These are phyloP conservation scores for Scelioninae gen. 2 DNA, from an alignment of 2,888 invertebrate species.

Conservation along the genomic window DNA sequence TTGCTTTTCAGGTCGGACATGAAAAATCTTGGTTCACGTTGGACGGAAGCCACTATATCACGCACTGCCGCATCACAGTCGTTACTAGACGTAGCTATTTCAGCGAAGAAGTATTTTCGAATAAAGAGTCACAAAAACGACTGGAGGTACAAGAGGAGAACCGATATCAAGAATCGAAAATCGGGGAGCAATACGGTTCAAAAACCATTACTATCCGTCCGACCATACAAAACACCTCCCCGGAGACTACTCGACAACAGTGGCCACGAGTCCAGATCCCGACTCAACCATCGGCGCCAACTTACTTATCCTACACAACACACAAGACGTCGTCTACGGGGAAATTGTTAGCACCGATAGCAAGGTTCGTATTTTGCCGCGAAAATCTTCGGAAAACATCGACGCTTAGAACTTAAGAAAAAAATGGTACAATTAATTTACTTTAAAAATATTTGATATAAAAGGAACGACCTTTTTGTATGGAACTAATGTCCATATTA, in stretches of 20 bases:
- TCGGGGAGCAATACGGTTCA: constrained; percentile 69
- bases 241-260: constrained; percentile 62
- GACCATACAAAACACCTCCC: constrained; percentile 68
- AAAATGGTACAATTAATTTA: too few relatives aligned
- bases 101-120: constrained; percentile 66
- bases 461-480: too few relatives aligned
- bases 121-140: constrained; percentile 61
- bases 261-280: constrained; percentile 61
- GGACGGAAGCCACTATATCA: constrained; percentile 84
- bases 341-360: constrained; percentile 75
- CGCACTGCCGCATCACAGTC: constrained; percentile 79
- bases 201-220: constrained; percentile 71
- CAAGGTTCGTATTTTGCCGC: constrained; percentile 65
- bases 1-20: constrained; percentile 80
- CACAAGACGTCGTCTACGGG: constrained; percentile 72
- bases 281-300: constrained; percentile 59
- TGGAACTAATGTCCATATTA: too few relatives aligned
- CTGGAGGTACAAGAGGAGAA: constrained; percentile 63
- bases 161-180: constrained; percentile 63
- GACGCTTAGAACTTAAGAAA: too few relatives aligned
- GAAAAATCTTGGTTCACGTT: constrained; percentile 83
- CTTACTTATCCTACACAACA: constrained; percentile 64
- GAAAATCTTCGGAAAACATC: background rate
- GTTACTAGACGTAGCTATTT: constrained; percentile 75
- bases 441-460: too few relatives aligned